Conservation (phyloP, 2,888 invertebrate genomes). For the Nephrocerus scutellatus region DNA sequence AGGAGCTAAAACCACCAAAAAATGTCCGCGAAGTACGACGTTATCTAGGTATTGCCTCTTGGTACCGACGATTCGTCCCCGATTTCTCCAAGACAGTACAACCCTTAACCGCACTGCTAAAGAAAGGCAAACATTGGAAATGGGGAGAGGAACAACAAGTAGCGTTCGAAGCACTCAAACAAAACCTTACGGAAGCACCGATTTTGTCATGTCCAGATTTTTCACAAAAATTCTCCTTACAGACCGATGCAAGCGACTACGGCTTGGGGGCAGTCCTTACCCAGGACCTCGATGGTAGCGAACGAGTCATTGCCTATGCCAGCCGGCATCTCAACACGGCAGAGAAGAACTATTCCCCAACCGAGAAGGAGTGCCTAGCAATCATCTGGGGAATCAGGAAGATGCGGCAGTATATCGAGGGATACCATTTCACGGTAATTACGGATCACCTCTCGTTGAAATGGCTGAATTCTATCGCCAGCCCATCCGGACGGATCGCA, state of each 20-base stretch:
- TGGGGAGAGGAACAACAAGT: background rate
- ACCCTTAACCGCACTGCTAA: constrained; percentile 7
- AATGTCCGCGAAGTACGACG: background rate
- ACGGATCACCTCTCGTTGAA: constrained; percentile 1
- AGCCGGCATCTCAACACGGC: background rate
- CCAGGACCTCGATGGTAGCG: background rate
- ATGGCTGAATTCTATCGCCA: constrained; percentile 5
- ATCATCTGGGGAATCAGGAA: no score
- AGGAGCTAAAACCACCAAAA: background rate
- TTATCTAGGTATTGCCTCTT: background rate
- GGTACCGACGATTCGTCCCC: no score
- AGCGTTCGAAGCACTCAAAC: background rate
- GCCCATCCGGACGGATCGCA: constrained; percentile 8
- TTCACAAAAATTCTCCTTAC: background rate
- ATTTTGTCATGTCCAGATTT: constrained; percentile 2
- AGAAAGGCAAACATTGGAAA: no score
- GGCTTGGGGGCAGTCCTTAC: background rate
- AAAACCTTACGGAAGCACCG: background rate
- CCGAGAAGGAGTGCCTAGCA: no score
- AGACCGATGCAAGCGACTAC: constrained; percentile 1
- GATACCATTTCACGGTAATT: background rate
- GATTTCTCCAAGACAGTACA: background rate
- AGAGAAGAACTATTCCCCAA: background rate
- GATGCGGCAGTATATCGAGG: constrained; percentile 1
- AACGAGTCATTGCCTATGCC: background rate